Base-by-base conservation (phyloP, 1,140 invertebrate species). In the Proctacanthus coquilletti region DNA sequence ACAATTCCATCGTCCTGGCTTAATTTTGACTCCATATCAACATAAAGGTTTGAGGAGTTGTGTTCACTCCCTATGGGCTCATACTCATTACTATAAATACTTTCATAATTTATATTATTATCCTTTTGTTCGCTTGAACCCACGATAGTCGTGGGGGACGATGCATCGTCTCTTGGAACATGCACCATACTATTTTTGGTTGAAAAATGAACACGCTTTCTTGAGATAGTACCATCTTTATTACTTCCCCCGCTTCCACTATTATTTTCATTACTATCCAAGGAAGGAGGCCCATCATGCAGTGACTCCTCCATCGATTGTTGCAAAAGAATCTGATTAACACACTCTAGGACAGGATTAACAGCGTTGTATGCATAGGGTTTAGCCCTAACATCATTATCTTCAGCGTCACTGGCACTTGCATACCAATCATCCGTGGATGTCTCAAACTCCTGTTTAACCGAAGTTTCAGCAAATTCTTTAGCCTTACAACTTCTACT, bases 331-430 rank as follows among this genome's bases (percentile, higher is more conserved):
- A 60, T 60, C 29, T 59, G 55, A 55, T 77, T 78, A 35, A 79
- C 75, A 48, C 75, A 78, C 48, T 78, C 74, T 8, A 78, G 52
- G 2, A 79, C 75, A 0, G 75, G 75, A 55, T 77, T 78, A 33
- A 77, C 71, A 40, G 56, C 53, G 11, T 50, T 38, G 11, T 27
- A 43, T 11, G 44, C 45, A 36, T 59, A 57, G 2, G 49, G 68
- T 62, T 45, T 65, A 50, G 42, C 47, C 6, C 14, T 10, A 41
- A 42, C 60, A 63, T 43, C 56, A 60, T 4, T 60, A 45, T 75
- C 72, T 44, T 76, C 73, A 8, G 69, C 69, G 43, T 75, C 72
- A 50, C 63, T 66, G 14, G 64, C 64, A 44, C 62, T 67, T 14
- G 65, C 65, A 56, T 76, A 76, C 73, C 73, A 76, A 42, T 73